Conservation (phyloP, 1,140 invertebrate species). For the Drosophila guanche region DNA sequence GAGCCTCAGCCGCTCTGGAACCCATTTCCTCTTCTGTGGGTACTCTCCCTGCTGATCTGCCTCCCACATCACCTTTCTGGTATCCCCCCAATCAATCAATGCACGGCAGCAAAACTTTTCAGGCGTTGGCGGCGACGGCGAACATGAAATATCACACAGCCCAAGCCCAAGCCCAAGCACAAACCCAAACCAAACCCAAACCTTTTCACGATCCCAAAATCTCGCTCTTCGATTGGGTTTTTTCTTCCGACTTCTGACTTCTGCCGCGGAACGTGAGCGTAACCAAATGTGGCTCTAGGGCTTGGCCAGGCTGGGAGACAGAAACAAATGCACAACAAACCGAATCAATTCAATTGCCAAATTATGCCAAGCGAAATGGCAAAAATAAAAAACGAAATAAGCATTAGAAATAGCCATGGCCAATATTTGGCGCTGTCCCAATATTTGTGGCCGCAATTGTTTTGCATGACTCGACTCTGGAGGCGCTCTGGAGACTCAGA, state of each 20-base stretch:
- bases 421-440: conserved; percentile 72
- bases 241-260: conserved; percentile 59
- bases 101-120: conserved; percentile 43
- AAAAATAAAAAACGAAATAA: conserved; percentile 4
- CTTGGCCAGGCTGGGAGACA: conserved; percentile 52
- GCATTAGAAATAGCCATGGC: conserved; percentile 35
- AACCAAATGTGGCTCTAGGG: conserved; percentile 78
- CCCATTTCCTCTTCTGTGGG: too few species aligned
- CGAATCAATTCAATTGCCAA: conserved; percentile 80
- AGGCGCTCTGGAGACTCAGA: conserved; percentile 11
- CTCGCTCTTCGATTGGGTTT: conserved; percentile 36
- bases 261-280: conserved; percentile 74
- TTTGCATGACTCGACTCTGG: conserved; percentile 64
- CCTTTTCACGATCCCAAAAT: conserved; percentile 72
- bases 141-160: conserved; percentile 76
- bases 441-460: conserved; percentile 79
- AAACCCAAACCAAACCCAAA: conserved; percentile 49
- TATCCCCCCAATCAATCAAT: conserved; percentile 64
- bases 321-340: conserved; percentile 16
- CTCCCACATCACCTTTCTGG: too few species aligned
- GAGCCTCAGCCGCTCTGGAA: too few species aligned
- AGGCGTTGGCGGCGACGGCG: conserved; percentile 72
- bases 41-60: too few species aligned
- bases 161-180: neutral
- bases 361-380: conserved; percentile 69